These are phyloP conservation scores for Drosophila engyochracea DNA, from an alignment of 2,888 invertebrate genomes.

Conservation along the genomic window DNA sequence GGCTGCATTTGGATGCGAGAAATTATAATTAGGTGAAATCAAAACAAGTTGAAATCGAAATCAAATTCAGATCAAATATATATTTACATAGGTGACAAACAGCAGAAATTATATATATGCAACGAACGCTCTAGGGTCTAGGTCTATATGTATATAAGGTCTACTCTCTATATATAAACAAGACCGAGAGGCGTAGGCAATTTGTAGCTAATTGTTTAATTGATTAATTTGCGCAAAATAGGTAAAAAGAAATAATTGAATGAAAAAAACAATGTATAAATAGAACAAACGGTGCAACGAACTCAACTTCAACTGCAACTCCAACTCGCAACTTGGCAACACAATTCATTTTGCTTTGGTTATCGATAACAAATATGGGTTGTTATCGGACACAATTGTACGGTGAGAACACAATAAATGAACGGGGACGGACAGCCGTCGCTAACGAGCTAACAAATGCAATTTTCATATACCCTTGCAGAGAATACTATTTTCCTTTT, in stretches of 20 bases:
- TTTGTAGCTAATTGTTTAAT: slow-evolving; percentile 40
- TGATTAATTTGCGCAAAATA: slow-evolving; percentile 39
- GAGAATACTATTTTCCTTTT: neutral
- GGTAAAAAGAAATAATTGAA: slow-evolving; percentile 18
- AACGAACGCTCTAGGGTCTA: slow-evolving; percentile 63
- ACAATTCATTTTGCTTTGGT: slow-evolving; percentile 22
- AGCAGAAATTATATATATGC: slow-evolving; percentile 33
- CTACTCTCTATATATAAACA: slow-evolving; percentile 36
- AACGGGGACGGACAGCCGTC: slow-evolving; percentile 40
- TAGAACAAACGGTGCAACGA: slow-evolving; percentile 54
- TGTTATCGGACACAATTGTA: slow-evolving; percentile 39
- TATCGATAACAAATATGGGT: slow-evolving; percentile 47
- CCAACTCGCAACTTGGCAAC: slow-evolving; percentile 39
- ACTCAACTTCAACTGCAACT: slow-evolving; percentile 32
- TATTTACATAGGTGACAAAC: slow-evolving; percentile 4
- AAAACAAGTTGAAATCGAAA: slow-evolving; percentile 40
- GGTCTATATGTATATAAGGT: slow-evolving; percentile 39
- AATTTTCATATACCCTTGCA: slow-evolving; percentile 18
- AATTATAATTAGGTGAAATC: slow-evolving; percentile 31
- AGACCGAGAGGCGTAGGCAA: slow-evolving; percentile 49
- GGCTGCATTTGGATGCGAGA: slow-evolving; percentile 8
- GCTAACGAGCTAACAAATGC: slow-evolving; percentile 51
- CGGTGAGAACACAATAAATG: slow-evolving; percentile 31
- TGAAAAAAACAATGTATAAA: slow-evolving; percentile 18
- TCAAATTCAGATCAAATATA: slow-evolving; percentile 5